Evolutionary conservation across 2,797 vertebrate genomes (phyloP).

Genomic region (Erethizon dorsatum): DNA sequence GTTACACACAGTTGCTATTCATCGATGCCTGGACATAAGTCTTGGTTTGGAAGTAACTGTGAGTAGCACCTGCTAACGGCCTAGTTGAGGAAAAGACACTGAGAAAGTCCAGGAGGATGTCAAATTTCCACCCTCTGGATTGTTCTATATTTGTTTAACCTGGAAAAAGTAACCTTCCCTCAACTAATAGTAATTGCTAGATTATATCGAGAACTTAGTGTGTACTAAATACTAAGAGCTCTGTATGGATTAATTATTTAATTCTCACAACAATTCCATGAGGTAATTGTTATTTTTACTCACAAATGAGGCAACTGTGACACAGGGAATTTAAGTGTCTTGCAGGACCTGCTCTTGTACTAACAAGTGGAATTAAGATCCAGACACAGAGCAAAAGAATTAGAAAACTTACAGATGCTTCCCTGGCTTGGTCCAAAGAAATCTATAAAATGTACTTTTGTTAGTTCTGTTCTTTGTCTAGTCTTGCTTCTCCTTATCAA

Average conservation of each 20-base stretch:
- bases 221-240: neutral
- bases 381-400: neutral
- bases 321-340: neutral
- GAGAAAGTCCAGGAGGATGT: neutral
- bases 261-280: neutral
- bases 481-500: neutral
- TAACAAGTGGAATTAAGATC: neutral
- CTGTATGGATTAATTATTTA: constrained; percentile 10
- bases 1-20: neutral
- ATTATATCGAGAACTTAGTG: neutral
- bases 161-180: neutral
- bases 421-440: neutral
- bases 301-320: neutral
- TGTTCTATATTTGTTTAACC: neutral
- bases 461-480: neutral
- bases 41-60: neutral
- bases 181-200: neutral
- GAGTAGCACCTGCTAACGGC: neutral
- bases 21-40: neutral
- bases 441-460: neutral
- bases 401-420: neutral
- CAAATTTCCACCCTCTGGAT: neutral
- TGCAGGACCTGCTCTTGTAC: neutral
- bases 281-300: neutral
- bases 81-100: neutral